Base-by-base conservation (phyloP, 2,797 vertebrate genomes). In the Notoglanidium macrostoma region DNA sequence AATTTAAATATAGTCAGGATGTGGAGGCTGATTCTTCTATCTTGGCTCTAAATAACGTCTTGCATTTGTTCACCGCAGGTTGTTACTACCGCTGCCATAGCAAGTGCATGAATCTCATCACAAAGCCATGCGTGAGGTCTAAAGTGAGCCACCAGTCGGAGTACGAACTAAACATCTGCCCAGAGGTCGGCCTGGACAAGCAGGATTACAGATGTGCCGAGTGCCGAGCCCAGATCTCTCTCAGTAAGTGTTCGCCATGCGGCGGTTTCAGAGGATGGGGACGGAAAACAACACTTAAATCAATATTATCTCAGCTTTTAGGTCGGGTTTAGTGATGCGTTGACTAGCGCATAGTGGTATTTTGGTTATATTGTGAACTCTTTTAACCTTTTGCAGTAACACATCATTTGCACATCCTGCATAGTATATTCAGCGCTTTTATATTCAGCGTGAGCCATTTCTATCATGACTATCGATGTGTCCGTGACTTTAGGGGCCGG, bases 101-200 rank as follows among this genome's bases (percentile, higher is more conserved):
- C 93, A 99, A 98, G 92, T 99, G 98, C 93, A 96, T 99, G 95
- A 97, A 97, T 85, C 96, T 97, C 90, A 97, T 99, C 93, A 97
- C 96, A 85, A 98, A 97, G 93, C 94, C 97, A 1, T 99, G 98
- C 0, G 97, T 99, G 92, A 96, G 96, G 90, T 97, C 97, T 78
- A 98, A 99, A 93, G 97, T 99, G 92, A 99, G 98, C 93, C 98
- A 99, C 90, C 98, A 98, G 90, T 98, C 98, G 0, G 98, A 97
- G 91, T 99, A 98, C 0, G 97, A 99, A 93, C 96, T 99, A 90
- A 98, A 94, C 94, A 99, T 99, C 93, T 99, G 98, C 88, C 98
- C 98, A 0, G 98, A 99, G 94, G 95, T 96, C 0, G 98, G 98
- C 54, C 93, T 99, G 88, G 98, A 99, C 95, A 96, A 96, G 86